Conservation (phyloP, 2,797 vertebrate species). For the Poecilia gillii region DNA sequence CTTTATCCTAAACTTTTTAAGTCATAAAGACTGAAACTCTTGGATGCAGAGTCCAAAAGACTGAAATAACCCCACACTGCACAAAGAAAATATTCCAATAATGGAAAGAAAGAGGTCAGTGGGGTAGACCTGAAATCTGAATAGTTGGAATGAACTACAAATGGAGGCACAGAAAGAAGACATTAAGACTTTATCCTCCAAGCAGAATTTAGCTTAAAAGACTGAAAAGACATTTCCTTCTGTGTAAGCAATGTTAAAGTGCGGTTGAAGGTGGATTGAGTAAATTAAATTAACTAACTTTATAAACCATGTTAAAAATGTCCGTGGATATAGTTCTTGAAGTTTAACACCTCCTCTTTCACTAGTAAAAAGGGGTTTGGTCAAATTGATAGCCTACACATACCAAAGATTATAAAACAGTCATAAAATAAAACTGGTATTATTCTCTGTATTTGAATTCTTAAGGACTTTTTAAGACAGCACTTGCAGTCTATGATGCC, state of each 20-base stretch:
- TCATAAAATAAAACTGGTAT: background rate
- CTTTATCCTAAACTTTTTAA: conserved; percentile 78
- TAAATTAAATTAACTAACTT: background rate
- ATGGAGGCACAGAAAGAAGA: conserved; percentile 6
- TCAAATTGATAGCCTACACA: background rate
- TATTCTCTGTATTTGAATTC: background rate
- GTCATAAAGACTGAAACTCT: conserved; percentile 46
- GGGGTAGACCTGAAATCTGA: conserved; percentile 1
- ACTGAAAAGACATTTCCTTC: background rate
- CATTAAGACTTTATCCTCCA: background rate
- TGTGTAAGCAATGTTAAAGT: background rate
- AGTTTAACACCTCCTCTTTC: background rate
- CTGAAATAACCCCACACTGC: conserved; percentile 34
- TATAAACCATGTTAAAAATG: background rate
- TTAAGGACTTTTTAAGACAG: conserved; percentile 9
- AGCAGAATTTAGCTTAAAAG: background rate
- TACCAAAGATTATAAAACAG: background rate
- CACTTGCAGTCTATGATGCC: conserved; percentile 10
- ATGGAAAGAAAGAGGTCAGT: conserved; percentile 11
- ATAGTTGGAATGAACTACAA: background rate
- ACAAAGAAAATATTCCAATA: conserved; percentile 23
- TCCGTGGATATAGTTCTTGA: background rate
- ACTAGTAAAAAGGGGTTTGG: background rate
- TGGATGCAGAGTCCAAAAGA: conserved; percentile 1
- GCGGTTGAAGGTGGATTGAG: background rate